phyloP scores from a whole-genome alignment of 2,888 invertebrate genomes.

The Cancer borealis region DNA sequence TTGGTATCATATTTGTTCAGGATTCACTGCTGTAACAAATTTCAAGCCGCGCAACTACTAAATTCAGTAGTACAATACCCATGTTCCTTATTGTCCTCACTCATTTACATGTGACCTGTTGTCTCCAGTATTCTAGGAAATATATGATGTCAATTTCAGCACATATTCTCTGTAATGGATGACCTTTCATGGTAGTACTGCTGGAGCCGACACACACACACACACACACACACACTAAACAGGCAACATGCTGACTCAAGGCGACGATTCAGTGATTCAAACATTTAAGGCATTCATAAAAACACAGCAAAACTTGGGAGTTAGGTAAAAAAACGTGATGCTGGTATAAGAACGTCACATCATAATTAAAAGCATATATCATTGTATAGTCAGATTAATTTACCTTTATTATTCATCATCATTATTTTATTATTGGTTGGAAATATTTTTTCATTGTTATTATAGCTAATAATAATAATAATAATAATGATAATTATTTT shows the following conservation, averaged over 20 bases:
- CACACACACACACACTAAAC: not conserved
- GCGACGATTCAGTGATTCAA: not conserved
- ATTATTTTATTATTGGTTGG: no score
- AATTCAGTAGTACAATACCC: not conserved
- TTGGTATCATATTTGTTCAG: not conserved
- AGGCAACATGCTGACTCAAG: not conserved
- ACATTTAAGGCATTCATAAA: not conserved
- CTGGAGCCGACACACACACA: not conserved
- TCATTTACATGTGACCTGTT: not conserved
- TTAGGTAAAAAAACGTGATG: no score
- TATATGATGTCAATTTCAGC: not conserved
- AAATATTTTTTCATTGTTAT: no score
- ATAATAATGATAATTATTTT: no score
- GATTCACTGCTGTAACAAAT: not conserved
- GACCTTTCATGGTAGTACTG: not conserved
- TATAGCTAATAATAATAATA: no score
- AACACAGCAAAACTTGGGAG: not conserved
- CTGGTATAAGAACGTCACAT: no score
- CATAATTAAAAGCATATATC: no score
- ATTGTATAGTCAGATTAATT: no score
- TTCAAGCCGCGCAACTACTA: not conserved
- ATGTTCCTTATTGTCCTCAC: not conserved
- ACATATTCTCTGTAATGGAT: not conserved
- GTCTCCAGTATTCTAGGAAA: not conserved
- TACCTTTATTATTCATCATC: no score